These are phyloP conservation scores for Manis javanica DNA, from an alignment of 2,797 vertebrate species.

Conservation along the genomic window DNA sequence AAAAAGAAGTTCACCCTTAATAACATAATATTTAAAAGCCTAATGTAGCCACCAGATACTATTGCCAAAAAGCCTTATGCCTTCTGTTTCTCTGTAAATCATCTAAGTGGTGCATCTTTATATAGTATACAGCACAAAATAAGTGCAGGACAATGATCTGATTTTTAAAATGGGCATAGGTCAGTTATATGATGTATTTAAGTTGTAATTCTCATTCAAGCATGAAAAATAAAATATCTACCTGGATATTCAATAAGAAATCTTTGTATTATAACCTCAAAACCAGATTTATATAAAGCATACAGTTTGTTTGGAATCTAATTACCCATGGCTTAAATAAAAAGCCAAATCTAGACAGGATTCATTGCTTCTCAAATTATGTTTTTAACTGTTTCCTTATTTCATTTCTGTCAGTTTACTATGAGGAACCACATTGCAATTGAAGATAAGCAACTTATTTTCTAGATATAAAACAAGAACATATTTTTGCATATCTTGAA, in stretches of 20 bases:
- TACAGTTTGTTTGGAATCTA: conserved; percentile 1
- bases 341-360: conserved; percentile 42
- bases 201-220: not conserved
- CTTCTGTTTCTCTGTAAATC: conserved; percentile 2
- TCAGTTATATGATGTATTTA: not conserved
- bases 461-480: not conserved
- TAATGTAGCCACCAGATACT: not conserved
- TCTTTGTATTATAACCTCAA: not conserved
- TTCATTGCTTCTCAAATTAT: not conserved
- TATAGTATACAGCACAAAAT: not conserved
- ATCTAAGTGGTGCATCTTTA: not conserved
- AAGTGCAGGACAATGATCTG: not conserved
- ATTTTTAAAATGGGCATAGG: conserved; percentile 28
- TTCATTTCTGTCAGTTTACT: not conserved
- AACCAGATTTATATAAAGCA: not conserved
- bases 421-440: not conserved
- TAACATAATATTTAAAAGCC: not conserved
- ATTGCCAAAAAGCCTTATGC: not conserved
- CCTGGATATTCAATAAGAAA: not conserved
- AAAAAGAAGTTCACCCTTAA: not conserved
- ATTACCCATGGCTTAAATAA: not conserved
- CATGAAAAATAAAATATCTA: conserved; percentile 2
- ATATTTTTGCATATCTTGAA: not conserved
- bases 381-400: conserved; percentile 12
- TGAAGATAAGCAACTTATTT: not conserved